Conservation (phyloP, 1,140 invertebrate species). For the Bombus superbus region DNA sequence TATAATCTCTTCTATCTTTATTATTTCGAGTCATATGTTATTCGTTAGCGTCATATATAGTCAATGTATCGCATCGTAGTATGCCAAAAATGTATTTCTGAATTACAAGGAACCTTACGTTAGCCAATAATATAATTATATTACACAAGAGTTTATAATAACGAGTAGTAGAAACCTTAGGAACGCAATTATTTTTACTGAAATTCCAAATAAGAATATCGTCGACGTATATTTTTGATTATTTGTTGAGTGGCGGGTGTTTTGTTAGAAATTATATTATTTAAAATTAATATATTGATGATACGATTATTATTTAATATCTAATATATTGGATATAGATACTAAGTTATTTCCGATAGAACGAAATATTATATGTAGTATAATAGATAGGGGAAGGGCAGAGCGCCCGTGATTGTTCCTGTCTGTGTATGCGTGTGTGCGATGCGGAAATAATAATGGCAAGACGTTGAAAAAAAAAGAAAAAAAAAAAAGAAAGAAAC, state of each 20-base stretch:
- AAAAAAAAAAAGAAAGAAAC: conserved; percentile 22
- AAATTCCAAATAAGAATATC: conserved; percentile 65
- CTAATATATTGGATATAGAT: conserved; percentile 80
- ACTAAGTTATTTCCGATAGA: conserved; percentile 76
- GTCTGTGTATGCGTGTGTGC: conserved; percentile 55
- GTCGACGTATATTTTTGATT: conserved; percentile 73
- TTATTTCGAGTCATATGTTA: conserved; percentile 58
- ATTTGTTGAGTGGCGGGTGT: conserved; percentile 75
- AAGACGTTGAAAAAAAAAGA: conserved; percentile 15
- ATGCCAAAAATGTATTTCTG: conserved; percentile 64
- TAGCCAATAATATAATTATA: conserved; percentile 57
- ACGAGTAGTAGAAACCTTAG: conserved; percentile 25
- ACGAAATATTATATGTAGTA: conserved; percentile 55
- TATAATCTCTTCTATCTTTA: conserved; percentile 30
- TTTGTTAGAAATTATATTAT: conserved; percentile 82
- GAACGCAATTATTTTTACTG: conserved; percentile 64
- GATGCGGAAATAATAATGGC: conserved; percentile 20
- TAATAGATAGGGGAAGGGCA: conserved; percentile 51
- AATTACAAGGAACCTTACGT: conserved; percentile 30
- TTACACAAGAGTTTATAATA: conserved; percentile 53
- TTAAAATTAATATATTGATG: conserved; percentile 82
- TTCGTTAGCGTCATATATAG: conserved; percentile 54
- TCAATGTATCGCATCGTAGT: conserved; percentile 63
- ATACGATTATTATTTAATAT: conserved; percentile 80
- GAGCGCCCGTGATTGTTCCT: conserved; percentile 63